Evolutionary conservation across 2,888 invertebrate genomes (phyloP).

Genomic region (Ferrisia virgata): DNA sequence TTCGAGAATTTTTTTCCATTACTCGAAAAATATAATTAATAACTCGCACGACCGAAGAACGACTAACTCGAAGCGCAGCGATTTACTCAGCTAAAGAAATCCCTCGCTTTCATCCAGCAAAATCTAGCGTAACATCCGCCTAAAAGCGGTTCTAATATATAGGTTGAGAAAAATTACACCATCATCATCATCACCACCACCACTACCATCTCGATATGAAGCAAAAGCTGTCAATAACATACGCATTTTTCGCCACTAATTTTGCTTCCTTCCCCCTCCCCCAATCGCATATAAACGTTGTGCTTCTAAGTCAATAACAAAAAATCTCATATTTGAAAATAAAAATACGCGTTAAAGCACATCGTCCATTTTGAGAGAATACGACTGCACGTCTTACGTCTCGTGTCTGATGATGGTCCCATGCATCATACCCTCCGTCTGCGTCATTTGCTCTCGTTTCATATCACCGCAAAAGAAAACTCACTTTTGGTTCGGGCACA

Average conservation of each 20-base stretch:
- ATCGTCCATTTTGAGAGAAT: neutral
- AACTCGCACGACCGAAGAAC: neutral
- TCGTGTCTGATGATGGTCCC: too few relatives aligned
- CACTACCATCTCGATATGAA: too few relatives aligned
- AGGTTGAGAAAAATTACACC: neutral
- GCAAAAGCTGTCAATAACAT: neutral
- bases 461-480: neutral
- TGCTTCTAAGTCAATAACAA: neutral
- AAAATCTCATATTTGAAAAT: neutral
- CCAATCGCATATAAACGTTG: neutral
- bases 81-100: neutral
- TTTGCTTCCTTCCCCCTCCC: neutral
- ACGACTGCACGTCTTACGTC: too few relatives aligned
- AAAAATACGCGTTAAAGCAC: neutral
- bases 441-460: neutral
- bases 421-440: neutral
- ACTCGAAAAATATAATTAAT: constrained; percentile 1
- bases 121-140: neutral
- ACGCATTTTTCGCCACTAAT: neutral
- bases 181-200: too few relatives aligned
- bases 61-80: neutral
- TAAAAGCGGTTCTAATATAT: neutral
- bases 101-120: neutral
- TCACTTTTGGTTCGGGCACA: too few relatives aligned
- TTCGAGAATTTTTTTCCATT: neutral